phyloP scores from a whole-genome alignment of 2,888 invertebrate genomes.

The Venusia cambrica region DNA sequence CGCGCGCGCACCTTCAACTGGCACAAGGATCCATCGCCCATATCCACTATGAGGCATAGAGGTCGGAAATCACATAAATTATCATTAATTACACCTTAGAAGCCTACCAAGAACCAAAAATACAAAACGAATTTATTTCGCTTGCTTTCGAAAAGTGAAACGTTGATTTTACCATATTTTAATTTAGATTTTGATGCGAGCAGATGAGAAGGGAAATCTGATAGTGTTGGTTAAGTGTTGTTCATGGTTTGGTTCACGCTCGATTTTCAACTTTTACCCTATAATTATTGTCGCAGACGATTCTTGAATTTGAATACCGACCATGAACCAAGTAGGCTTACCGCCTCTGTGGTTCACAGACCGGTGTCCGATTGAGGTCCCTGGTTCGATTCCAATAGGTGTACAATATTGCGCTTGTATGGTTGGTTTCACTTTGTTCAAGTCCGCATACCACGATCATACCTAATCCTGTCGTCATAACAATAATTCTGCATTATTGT shows the following conservation, averaged over 20 bases:
- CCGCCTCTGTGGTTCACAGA: too few relatives aligned
- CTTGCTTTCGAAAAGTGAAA: constrained; percentile 34
- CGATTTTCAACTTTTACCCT: constrained; percentile 6
- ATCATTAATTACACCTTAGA: constrained; percentile 26
- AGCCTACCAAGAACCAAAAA: constrained; percentile 21
- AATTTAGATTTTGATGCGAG: constrained; percentile 20
- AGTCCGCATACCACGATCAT: too few relatives aligned
- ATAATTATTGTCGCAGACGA: too few relatives aligned
- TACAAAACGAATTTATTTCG: constrained; percentile 26
- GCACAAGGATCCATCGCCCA: constrained; percentile 58
- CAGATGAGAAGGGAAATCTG: constrained; percentile 27
- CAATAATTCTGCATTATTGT: too few relatives aligned
- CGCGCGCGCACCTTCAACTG: constrained; percentile 64
- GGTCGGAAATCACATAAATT: constrained; percentile 27
- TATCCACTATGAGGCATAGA: constrained; percentile 30
- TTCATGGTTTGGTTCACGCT: constrained; percentile 5
- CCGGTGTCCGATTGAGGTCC: too few relatives aligned
- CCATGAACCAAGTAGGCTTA: too few relatives aligned
- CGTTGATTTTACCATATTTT: constrained; percentile 20
- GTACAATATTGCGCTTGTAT: too few relatives aligned
- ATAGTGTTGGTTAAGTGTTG: constrained; percentile 4
- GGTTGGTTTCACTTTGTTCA: too few relatives aligned
- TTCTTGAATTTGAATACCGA: too few relatives aligned
- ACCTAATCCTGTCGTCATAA: too few relatives aligned
- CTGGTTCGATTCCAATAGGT: too few relatives aligned